phyloP scores from a whole-genome alignment of 2,113 vertebrate species.

The Salvelinus alpinus region DNA sequence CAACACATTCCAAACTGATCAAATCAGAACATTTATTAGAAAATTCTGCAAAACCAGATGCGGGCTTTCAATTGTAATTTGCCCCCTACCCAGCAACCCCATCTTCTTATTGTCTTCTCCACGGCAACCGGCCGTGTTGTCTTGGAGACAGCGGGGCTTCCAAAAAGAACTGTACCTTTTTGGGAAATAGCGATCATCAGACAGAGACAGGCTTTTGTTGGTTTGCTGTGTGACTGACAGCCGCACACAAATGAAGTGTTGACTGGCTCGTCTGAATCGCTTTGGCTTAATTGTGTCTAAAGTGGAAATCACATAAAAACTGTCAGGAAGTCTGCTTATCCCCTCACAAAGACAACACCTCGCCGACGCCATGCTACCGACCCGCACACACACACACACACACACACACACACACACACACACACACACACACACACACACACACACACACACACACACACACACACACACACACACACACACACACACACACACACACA shows the following conservation, averaged over 20 bases:
- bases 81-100: conserved; percentile 18
- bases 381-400: not conserved
- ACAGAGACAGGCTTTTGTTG: not conserved
- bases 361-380: too few relatives aligned
- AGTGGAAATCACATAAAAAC: not conserved
- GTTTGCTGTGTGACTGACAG: not conserved
- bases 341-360: not conserved
- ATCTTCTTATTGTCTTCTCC: conserved; percentile 1
- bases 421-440: too few relatives aligned
- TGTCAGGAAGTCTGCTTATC: conserved; percentile 15
- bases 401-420: too few relatives aligned
- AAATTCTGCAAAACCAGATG: conserved; percentile 1
- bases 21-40: conserved; percentile 40
- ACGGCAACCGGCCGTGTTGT: conserved; percentile 59
- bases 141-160: conserved; percentile 55
- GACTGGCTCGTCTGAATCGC: not conserved
- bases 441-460: too few relatives aligned
- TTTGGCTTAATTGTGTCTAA: not conserved
- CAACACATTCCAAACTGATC: conserved; percentile 25
- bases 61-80: conserved; percentile 33
- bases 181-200: not conserved
- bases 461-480: too few relatives aligned
- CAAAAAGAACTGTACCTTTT: conserved; percentile 22
- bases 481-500: too few relatives aligned
- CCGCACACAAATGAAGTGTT: not conserved